Conservation (phyloP, 2,888 invertebrate species). For the Bellardia bayeri region DNA sequence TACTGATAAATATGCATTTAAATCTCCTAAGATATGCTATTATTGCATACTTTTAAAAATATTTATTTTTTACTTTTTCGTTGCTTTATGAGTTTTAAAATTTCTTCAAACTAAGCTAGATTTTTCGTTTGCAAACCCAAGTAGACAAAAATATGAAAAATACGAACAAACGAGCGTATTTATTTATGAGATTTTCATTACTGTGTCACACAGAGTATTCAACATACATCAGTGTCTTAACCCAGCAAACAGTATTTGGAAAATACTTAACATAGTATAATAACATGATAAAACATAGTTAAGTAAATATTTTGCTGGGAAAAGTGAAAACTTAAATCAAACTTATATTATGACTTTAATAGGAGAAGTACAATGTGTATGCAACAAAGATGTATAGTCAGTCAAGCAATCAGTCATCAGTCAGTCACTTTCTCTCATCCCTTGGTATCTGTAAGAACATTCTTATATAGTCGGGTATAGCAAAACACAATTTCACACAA, state of each 20-base stretch:
- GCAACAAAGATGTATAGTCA: constrained; percentile 18
- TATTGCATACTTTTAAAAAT: neutral
- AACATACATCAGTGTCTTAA: neutral
- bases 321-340: neutral
- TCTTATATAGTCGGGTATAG: neutral
- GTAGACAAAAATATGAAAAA: neutral
- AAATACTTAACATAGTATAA: neutral
- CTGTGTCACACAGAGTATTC: neutral
- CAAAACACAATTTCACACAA: neutral
- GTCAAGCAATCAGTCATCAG: constrained; percentile 7
- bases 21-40: neutral
- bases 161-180: neutral
- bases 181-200: constrained; percentile 5
- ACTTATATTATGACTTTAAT: constrained; percentile 15
- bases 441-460: neutral
- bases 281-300: neutral
- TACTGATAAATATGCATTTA: too few relatives aligned
- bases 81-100: neutral
- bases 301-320: neutral
- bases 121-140: neutral
- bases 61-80: neutral
- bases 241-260: neutral
- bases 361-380: constrained; percentile 29
- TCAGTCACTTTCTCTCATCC: neutral
- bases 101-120: neutral